These are phyloP conservation scores for Drosophila mimica DNA, from an alignment of 2,888 invertebrate species.

Conservation along the genomic window DNA sequence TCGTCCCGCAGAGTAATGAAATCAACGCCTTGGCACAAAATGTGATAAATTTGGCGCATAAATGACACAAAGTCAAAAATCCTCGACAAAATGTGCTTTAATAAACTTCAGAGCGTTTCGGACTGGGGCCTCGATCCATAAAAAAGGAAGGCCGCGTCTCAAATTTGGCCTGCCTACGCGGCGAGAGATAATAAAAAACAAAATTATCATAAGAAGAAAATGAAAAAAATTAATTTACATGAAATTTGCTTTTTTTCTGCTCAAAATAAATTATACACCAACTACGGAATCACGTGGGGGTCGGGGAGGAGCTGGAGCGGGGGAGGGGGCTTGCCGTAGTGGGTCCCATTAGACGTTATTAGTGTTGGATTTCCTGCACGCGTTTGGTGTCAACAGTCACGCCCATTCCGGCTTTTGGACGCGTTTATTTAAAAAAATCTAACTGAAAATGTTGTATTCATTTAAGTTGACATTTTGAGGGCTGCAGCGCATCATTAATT, in stretches of 20 bases:
- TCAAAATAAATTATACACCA: slow-evolving; percentile 55
- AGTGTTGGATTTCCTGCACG: slow-evolving; percentile 57
- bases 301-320: background rate
- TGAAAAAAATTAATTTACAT: slow-evolving; percentile 71
- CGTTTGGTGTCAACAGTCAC: slow-evolving; percentile 41
- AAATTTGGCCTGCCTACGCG: slow-evolving; percentile 29
- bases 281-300: slow-evolving; percentile 6
- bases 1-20: slow-evolving; percentile 38
- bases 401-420: slow-evolving; percentile 22
- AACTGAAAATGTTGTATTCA: background rate
- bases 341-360: slow-evolving; percentile 55
- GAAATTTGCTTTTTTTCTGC: slow-evolving; percentile 55
- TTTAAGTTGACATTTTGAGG: slow-evolving; percentile 10
- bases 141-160: slow-evolving; percentile 14
- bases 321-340: background rate
- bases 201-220: slow-evolving; percentile 63
- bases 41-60: slow-evolving; percentile 69
- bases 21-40: slow-evolving; percentile 51
- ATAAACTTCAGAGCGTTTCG: slow-evolving; percentile 44
- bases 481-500: slow-evolving; percentile 7
- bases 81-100: slow-evolving; percentile 60
- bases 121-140: slow-evolving; percentile 12
- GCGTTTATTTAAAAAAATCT: slow-evolving; percentile 17
- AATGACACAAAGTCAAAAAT: slow-evolving; percentile 69
- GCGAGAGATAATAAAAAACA: slow-evolving; percentile 57